Base-by-base conservation (phyloP, 1,140 invertebrate genomes). In the Galleria mellonella region DNA sequence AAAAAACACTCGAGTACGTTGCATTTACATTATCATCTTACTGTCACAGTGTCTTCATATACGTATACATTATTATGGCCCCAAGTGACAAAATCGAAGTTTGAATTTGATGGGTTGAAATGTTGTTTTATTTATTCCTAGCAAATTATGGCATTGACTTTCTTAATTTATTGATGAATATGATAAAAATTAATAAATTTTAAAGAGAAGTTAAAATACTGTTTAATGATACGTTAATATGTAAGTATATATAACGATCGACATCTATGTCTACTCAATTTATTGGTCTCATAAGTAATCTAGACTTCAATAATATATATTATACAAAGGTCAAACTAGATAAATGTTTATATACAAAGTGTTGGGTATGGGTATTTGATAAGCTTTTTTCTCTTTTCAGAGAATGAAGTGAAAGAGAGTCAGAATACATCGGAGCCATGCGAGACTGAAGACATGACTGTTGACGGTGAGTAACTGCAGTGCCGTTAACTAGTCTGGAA, bases 11-110 rank as follows among this genome's bases (percentile, higher is more conserved):
- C 29, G 43, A 47, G 43, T 58, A 49, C 44, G 48, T 61, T 63
- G 52, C 55, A 67, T 63, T 56, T 67, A 60, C 53, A 62, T 67
- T 67, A 67, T 51, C 50, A 51, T 61, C 45, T 66, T 57, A 50
- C 53, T 55, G 52, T 54, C 45, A 44, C 33, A 45, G 48, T 50
- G 52, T 62, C 43, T 48, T 37, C 63, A 56, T 59, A 48, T 23
- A 23, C 63, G 55, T 59, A 48, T 23, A 23, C 17, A 23, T 23
- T 23, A 23, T n/a, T 31, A 29, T 10, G 32, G 42, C 43, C 52
- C 46, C 55, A 40, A 37, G 52, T 43, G 55, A 53, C 47, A 32
- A 23, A 23, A 23, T 23, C 17, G 17, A 23, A 23, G 17, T n/a
- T 39, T 37, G 43, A 32, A 40, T 30, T 33, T 35, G 44, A 32